Conservation (phyloP, 1,140 invertebrate species). For the Trichoplusia ni region DNA sequence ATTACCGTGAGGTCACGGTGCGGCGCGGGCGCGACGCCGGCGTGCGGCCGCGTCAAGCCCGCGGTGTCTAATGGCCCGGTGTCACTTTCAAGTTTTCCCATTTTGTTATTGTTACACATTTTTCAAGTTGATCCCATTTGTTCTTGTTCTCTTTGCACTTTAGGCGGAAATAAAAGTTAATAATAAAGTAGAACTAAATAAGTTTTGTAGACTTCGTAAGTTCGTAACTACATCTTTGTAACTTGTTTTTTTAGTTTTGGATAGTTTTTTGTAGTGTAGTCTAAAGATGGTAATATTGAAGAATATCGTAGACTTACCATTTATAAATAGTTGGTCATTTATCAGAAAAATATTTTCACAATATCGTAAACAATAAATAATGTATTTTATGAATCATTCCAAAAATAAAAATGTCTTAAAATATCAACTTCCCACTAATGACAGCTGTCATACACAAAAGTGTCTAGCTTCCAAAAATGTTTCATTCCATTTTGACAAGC, state of each 20-base stretch:
- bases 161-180: slow-evolving; percentile 31
- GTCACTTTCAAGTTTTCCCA: slow-evolving; percentile 61
- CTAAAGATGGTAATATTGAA: no score
- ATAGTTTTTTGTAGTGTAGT: no score
- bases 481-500: no score
- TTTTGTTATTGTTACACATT: slow-evolving; percentile 66
- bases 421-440: no score
- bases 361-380: no score
- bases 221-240: slow-evolving; percentile 25
- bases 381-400: no score
- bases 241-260: neutral
- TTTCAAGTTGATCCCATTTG: slow-evolving; percentile 65
- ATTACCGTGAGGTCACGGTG: slow-evolving; percentile 39
- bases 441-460: no score
- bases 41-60: slow-evolving; percentile 30
- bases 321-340: no score
- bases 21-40: slow-evolving; percentile 21
- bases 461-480: no score
- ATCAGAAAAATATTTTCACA: no score
- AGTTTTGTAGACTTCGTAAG: slow-evolving; percentile 26
- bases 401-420: no score
- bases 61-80: slow-evolving; percentile 55
- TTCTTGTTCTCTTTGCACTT: slow-evolving; percentile 44
- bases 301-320: no score
- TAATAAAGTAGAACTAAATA: slow-evolving; percentile 32